Conservation (phyloP, 2,797 vertebrate genomes). For the Enteromius unitaeniatus region DNA sequence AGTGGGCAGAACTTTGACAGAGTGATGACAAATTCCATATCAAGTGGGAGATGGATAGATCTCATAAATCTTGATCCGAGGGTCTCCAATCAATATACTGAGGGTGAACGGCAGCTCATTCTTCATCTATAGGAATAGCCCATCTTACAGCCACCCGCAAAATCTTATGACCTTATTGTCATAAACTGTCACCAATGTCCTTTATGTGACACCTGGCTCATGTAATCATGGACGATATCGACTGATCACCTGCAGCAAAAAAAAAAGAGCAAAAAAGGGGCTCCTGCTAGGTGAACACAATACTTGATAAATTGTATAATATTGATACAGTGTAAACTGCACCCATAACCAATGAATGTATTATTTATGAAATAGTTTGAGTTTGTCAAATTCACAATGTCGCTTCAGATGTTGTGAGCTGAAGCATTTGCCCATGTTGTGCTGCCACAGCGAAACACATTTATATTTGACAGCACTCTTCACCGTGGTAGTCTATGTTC, state of each 20-base stretch:
- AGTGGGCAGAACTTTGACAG: conserved; percentile 76
- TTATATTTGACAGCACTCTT: conserved; percentile 17
- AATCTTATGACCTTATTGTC: conserved; percentile 12
- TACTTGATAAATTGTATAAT: not conserved
- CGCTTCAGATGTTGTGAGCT: conserved; percentile 2
- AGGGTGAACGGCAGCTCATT: conserved; percentile 70
- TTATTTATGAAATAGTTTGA: not conserved
- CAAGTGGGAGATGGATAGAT: conserved; percentile 71
- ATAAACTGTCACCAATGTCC: not conserved
- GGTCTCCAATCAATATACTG: conserved; percentile 75
- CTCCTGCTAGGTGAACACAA: not conserved
- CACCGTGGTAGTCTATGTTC: not conserved
- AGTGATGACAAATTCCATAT: conserved; percentile 66
- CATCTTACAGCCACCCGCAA: conserved; percentile 14
- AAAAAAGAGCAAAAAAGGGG: not conserved
- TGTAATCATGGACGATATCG: conserved; percentile 3
- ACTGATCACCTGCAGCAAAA: conserved; percentile 1
- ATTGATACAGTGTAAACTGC: not conserved
- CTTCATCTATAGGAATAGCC: conserved; percentile 59
- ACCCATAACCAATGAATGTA: not conserved
- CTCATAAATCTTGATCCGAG: conserved; percentile 72
- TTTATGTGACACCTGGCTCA: conserved; percentile 5
- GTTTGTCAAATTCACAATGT: conserved; percentile 10
- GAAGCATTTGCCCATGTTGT: not conserved
- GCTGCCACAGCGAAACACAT: conserved; percentile 5